Conservation (phyloP, 2,797 vertebrate species). For the Leptodactylus fallax region DNA sequence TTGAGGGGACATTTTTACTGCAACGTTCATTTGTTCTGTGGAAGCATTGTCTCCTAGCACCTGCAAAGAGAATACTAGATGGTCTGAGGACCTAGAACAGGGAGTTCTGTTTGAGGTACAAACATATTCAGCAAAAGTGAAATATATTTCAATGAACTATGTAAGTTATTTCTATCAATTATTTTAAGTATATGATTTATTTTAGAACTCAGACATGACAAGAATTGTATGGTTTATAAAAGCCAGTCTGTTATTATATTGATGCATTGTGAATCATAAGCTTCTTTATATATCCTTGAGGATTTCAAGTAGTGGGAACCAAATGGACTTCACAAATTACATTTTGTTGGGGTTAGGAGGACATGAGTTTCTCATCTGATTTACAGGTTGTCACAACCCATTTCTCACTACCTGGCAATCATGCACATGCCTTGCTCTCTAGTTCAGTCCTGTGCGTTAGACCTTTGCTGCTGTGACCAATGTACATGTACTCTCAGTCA, state of each 20-base stretch:
- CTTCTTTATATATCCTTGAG: background rate
- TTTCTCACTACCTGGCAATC: too few relatives aligned
- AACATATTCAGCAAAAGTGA: background rate
- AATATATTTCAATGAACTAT: background rate
- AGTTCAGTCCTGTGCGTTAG: too few relatives aligned
- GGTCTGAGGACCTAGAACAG: background rate
- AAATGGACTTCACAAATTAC: too few relatives aligned
- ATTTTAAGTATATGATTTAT: background rate
- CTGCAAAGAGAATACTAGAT: conserved; percentile 24
- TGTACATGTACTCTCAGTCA: too few relatives aligned
- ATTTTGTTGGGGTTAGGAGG: too few relatives aligned
- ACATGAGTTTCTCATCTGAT: too few relatives aligned
- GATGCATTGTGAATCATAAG: background rate
- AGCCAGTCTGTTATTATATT: background rate
- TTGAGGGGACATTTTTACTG: conserved; percentile 21
- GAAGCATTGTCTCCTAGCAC: conserved; percentile 25
- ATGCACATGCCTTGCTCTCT: too few relatives aligned
- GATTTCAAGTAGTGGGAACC: too few relatives aligned
- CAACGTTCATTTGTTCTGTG: background rate
- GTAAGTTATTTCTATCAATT: background rate
- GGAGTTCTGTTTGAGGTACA: background rate
- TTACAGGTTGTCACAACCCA: too few relatives aligned
- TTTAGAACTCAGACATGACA: background rate
- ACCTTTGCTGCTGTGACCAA: too few relatives aligned
- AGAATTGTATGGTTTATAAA: background rate